Evolutionary conservation across 2,888 invertebrate genomes (phyloP).

Genomic region (Catocala fraxini): DNA sequence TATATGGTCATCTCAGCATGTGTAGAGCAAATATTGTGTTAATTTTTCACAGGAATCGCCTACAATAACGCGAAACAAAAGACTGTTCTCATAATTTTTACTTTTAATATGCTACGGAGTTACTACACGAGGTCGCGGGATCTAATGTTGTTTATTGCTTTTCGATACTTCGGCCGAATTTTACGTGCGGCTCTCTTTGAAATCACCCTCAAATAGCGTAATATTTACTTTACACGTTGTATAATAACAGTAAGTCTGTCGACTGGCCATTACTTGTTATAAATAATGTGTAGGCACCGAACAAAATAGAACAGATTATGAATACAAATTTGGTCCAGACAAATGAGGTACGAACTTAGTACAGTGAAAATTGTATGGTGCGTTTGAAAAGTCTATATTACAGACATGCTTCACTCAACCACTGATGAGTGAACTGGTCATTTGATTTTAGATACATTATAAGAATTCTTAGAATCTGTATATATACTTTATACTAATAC

Average conservation of each 20-base stretch:
- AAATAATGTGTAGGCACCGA: constrained; percentile 65
- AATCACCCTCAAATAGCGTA: constrained; percentile 71
- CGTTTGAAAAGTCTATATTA: constrained; percentile 24
- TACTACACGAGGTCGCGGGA: constrained; percentile 62
- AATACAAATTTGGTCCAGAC: constrained; percentile 51
- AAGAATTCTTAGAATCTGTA: neutral
- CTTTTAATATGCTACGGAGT: constrained; percentile 51
- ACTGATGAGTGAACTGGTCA: constrained; percentile 10
- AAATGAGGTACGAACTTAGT: constrained; percentile 33
- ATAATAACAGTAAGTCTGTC: constrained; percentile 78
- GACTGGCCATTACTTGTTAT: constrained; percentile 74
- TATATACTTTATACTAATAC: too few relatives aligned
- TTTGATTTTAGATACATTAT: constrained; percentile 1
- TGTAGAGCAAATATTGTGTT: constrained; percentile 9
- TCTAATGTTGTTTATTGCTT: constrained; percentile 71
- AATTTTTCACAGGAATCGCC: neutral
- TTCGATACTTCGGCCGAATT: constrained; percentile 71
- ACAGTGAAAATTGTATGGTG: constrained; percentile 31
- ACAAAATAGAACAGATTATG: constrained; percentile 74
- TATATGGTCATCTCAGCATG: too few relatives aligned
- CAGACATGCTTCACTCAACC: constrained; percentile 7
- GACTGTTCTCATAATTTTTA: constrained; percentile 43
- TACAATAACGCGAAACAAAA: constrained; percentile 26
- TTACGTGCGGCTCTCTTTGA: constrained; percentile 75
- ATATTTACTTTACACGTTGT: constrained; percentile 76